A percentile compares a stretch with the other conserved stretches of the same genome.
Conservation (phyloP, 2,113 vertebrate genomes). For the Raja brachyura region DNA sequence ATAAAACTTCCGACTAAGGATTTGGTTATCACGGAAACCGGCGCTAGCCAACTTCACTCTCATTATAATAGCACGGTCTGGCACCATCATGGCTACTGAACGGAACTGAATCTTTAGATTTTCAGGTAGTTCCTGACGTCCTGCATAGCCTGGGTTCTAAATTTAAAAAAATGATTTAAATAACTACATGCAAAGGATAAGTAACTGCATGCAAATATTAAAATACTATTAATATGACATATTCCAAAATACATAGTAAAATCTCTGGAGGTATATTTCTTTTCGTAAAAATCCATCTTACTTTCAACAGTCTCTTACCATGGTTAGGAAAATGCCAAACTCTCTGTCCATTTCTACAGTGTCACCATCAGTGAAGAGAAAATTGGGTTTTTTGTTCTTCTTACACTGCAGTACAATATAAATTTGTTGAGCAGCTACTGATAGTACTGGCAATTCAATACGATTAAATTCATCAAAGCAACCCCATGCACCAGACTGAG, state of each 20-base stretch:
- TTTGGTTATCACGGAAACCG: slow-evolving; percentile 58
- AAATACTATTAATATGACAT: neutral
- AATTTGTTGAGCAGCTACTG: slow-evolving; percentile 60
- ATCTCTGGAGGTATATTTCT: neutral
- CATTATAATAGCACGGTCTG: slow-evolving; percentile 59
- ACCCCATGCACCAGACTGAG: slow-evolving; percentile 59
- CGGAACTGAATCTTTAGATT: slow-evolving; percentile 61
- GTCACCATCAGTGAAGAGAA: slow-evolving; percentile 57
- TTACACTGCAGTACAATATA: slow-evolving; percentile 59
- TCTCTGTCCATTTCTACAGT: slow-evolving; percentile 59
- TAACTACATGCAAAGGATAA: neutral
- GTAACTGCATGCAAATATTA: neutral
- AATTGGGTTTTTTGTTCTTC: slow-evolving; percentile 54
- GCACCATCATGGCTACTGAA: slow-evolving; percentile 61
- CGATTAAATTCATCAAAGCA: slow-evolving; percentile 56
- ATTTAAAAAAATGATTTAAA: slow-evolving; percentile 18
- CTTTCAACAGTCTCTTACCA: slow-evolving; percentile 48
- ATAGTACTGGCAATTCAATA: slow-evolving; percentile 59
- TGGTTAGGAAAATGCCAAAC: slow-evolving; percentile 61
- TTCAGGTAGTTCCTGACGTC: slow-evolving; percentile 58
- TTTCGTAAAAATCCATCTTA: neutral
- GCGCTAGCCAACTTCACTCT: slow-evolving; percentile 59
- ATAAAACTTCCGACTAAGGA: slow-evolving; percentile 58
- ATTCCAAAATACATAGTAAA: neutral
- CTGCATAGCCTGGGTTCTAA: slow-evolving; percentile 58